phyloP scores from a whole-genome alignment of 2,113 vertebrate species.

The Oxyura jamaicensis region DNA sequence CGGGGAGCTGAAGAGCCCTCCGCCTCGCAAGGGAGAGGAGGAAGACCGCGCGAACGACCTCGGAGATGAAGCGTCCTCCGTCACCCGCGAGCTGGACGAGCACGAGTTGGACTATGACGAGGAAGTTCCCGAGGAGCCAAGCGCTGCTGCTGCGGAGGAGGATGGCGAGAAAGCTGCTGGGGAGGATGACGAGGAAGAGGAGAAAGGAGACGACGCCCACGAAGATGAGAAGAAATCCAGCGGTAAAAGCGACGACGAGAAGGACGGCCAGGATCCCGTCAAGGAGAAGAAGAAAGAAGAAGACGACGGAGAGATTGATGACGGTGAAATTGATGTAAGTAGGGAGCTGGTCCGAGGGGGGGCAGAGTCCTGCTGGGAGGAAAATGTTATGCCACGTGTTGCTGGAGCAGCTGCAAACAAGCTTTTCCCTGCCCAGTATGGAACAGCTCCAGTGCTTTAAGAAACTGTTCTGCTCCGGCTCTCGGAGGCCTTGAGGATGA shows the following conservation, averaged over 20 bases:
- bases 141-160: constrained; percentile 75
- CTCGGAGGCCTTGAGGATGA: not conserved
- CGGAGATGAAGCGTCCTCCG: constrained; percentile 90
- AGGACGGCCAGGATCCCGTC: constrained; percentile 80
- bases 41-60: constrained; percentile 79
- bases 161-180: constrained; percentile 81
- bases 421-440: not conserved
- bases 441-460: not conserved
- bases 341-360: not conserved
- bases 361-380: not conserved
- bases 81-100: constrained; percentile 93
- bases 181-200: constrained; percentile 85
- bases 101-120: constrained; percentile 98
- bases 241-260: constrained; percentile 67
- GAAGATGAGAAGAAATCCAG: constrained; percentile 66
- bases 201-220: constrained; percentile 70
- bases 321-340: constrained; percentile 98
- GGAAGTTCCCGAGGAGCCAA: constrained; percentile 93
- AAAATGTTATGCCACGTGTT: not conserved
- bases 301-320: constrained; percentile 95
- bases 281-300: constrained; percentile 95
- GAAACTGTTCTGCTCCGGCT: not conserved
- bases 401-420: not conserved
- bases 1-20: constrained; percentile 63
- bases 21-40: constrained; percentile 50